phyloP scores from a whole-genome alignment of 2,888 invertebrate species.

The Volucella zonaria region DNA sequence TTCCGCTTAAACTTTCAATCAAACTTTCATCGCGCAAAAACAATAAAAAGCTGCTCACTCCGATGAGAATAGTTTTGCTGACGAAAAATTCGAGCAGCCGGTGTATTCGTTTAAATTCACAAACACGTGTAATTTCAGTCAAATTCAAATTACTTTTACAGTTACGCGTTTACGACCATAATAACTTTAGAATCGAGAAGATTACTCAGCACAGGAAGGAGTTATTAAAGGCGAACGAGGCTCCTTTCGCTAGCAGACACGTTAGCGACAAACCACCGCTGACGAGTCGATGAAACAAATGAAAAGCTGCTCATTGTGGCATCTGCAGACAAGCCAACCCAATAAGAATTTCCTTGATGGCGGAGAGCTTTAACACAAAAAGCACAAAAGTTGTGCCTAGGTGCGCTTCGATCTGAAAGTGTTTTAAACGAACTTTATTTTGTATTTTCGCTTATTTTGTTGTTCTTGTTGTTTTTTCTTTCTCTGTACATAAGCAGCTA shows the following conservation, averaged over 20 bases:
- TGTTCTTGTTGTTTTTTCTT: not conserved
- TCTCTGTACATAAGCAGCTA: too few species aligned
- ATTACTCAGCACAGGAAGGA: conserved; percentile 5
- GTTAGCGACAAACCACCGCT: conserved; percentile 28
- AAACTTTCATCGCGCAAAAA: conserved; percentile 50
- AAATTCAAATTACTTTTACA: not conserved
- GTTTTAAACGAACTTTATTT: conserved; percentile 12
- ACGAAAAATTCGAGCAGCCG: too few species aligned
- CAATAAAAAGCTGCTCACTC: conserved; percentile 24
- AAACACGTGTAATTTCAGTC: conserved; percentile 10
- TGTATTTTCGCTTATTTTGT: not conserved
- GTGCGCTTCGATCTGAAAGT: conserved; percentile 58
- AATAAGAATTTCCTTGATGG: conserved; percentile 58
- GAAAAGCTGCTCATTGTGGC: conserved; percentile 53
- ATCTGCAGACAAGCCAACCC: conserved; percentile 40
- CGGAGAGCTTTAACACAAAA: conserved; percentile 53
- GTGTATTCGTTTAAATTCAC: too few species aligned
- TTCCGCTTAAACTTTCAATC: conserved; percentile 27
- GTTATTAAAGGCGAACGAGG: not conserved
- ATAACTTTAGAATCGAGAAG: not conserved
- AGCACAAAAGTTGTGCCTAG: conserved; percentile 40
- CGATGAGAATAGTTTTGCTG: conserved; percentile 1
- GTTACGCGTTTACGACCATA: not conserved
- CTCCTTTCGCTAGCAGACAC: not conserved
- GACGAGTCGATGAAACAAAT: conserved; percentile 48